Evolutionary conservation across 2,113 vertebrate genomes (phyloP), one percentile per base, ranked within the genome.

Genomic region (Panurus biarmicus): DNA sequence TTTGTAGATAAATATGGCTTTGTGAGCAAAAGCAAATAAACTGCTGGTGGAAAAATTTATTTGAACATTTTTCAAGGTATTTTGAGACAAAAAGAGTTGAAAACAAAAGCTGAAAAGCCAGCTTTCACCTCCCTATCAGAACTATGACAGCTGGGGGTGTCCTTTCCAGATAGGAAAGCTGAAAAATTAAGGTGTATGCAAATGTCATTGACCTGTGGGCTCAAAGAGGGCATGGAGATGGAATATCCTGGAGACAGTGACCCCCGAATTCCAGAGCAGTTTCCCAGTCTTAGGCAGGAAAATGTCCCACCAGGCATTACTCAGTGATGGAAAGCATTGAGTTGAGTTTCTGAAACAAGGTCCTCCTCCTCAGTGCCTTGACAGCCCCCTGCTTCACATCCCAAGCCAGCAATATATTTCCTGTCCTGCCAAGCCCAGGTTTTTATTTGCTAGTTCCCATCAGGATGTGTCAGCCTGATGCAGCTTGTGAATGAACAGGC

Each of bases 1-100:
- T 83, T 78, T 65, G 53, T 26, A 66, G 87, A 94, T 70, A 93
- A 95, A 93, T 89, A 88, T 13, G 75, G 16, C 47, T 95, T 95
- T 87, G 56, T 54, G 82, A 94, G 50, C 29, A 88, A 90, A 90
- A 91, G 35, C 35, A 95, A 96, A 95, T 76, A 93, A 94, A 90
- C 19, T 85, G 42, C 54, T 76, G 45, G 54, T 89, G 58, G 50
- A 79, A 94, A 87, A 78, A 35, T 11, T 14, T 73, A 87, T 89
- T 33, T 73, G 67, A 93, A 56, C 62, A 83, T 26, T 90, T 95
- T 90, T 92, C 62, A 92, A 88, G 71, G 66, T 77, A 93, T 88
- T 90, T 93, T 85, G 73, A 80, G 67, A 51, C 1, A 6, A 57
- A 85, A 94, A 25, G 14, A 65, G 45, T 58, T 62, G 85, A 96